Percentiles rank a stretch among this genome's conserved stretches.
Conservation (phyloP, 2,797 vertebrate species). For the Fringilla coelebs region DNA sequence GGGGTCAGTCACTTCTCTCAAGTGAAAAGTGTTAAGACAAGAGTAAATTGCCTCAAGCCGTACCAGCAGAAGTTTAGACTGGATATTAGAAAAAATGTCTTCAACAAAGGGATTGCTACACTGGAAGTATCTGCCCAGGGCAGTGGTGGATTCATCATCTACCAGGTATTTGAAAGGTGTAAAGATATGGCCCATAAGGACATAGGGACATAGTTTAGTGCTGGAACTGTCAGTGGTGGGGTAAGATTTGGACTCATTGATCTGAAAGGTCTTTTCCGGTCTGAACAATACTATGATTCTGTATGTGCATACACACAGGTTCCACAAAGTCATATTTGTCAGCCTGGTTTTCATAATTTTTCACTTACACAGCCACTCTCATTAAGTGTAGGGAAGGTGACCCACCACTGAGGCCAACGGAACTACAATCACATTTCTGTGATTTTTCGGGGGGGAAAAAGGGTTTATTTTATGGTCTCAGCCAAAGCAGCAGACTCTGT, state of each 20-base stretch:
- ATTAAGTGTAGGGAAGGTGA: not conserved
- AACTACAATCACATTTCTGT: not conserved
- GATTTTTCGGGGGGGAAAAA: rapidly evolving
- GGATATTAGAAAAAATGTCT: not conserved
- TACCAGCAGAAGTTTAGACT: not conserved
- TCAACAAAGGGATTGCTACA: not conserved
- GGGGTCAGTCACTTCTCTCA: not conserved
- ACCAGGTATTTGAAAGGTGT: not conserved
- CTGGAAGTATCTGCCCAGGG: not conserved
- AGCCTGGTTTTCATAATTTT: not conserved
- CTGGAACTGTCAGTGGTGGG: not conserved
- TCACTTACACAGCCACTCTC: not conserved
- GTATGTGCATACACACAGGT: not conserved
- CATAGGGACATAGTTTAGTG: rapidly evolving
- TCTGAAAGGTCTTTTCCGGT: not conserved
- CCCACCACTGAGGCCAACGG: not conserved
- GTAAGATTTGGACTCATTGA: not conserved
- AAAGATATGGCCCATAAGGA: too few relatives aligned
- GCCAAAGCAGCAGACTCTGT: not conserved
- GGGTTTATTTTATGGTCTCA: not conserved
- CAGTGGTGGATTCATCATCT: not conserved
- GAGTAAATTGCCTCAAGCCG: not conserved
- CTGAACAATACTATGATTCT: not conserved
- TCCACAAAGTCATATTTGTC: not conserved
- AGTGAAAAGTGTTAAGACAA: not conserved